Evolutionary conservation across 2,113 vertebrate genomes (phyloP).

Genomic region (Lynx canadensis): DNA sequence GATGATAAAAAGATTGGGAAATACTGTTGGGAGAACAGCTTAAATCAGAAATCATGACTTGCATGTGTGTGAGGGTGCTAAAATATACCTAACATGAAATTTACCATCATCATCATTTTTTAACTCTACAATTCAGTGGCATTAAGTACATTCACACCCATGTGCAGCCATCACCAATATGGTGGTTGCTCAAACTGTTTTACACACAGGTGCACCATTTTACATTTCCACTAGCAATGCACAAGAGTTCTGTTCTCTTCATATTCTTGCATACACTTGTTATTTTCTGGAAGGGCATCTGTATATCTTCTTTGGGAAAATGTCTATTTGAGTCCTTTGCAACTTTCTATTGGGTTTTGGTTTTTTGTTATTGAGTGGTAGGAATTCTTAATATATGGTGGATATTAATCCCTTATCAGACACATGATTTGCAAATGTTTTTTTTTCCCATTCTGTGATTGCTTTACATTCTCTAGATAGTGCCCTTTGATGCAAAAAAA

Average conservation of each 20-base stretch:
- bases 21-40: neutral
- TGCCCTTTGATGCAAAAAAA: neutral
- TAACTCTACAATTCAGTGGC: neutral
- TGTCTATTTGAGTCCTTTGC: neutral
- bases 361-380: neutral
- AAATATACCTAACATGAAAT: neutral
- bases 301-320: neutral
- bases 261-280: neutral
- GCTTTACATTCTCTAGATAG: neutral
- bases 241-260: neutral
- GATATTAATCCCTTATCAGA: neutral
- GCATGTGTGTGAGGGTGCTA: neutral
- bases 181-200: neutral
- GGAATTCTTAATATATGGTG: neutral
- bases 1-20: neutral
- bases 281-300: neutral
- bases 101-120: neutral
- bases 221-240: neutral
- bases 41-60: neutral
- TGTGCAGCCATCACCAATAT: neutral
- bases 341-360: neutral
- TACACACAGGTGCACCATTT: neutral
- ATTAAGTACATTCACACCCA: neutral
- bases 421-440: neutral
- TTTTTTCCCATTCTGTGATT: neutral